These are phyloP conservation scores for Eubasilissa regina DNA, from an alignment of 1,140 invertebrate species.

Conservation along the genomic window DNA sequence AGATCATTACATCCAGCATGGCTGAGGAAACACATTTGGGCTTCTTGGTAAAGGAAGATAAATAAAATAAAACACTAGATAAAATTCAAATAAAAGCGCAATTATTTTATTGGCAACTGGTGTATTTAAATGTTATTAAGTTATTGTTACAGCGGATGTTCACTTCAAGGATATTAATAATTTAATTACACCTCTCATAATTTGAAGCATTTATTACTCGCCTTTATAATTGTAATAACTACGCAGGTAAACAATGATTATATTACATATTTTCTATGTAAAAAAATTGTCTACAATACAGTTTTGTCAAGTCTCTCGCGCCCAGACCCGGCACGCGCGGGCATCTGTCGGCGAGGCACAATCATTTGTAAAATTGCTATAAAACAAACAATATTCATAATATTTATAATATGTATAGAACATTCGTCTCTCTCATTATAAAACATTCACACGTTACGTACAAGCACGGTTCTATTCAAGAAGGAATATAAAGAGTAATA, in stretches of 20 bases:
- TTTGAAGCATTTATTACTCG: constrained; percentile 57
- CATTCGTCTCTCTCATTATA: constrained; percentile 7
- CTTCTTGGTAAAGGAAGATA: not conserved
- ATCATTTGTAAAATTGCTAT: constrained; percentile 52
- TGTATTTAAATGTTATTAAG: constrained; percentile 60
- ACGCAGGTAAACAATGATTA: constrained; percentile 54
- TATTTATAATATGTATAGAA: constrained; percentile 42
- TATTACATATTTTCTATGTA: constrained; percentile 58
- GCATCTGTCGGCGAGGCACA: not conserved
- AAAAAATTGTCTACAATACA: constrained; percentile 55
- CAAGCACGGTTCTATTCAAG: constrained; percentile 38
- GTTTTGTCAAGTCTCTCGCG: constrained; percentile 23
- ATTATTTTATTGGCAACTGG: constrained; percentile 60
- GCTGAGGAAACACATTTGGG: not conserved
- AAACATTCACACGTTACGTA: constrained; percentile 22
- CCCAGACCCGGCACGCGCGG: not conserved
- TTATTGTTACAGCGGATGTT: constrained; percentile 58
- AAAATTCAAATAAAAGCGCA: constrained; percentile 61
- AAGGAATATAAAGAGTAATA: constrained; percentile 30
- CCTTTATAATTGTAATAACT: constrained; percentile 46
- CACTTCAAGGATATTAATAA: constrained; percentile 56
- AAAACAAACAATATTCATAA: constrained; percentile 48
- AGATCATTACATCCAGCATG: not conserved
- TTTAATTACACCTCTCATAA: constrained; percentile 57
- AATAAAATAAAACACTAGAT: constrained; percentile 49